Base-by-base conservation (phyloP, 2,113 vertebrate genomes). In the Nycticorax nycticorax region DNA sequence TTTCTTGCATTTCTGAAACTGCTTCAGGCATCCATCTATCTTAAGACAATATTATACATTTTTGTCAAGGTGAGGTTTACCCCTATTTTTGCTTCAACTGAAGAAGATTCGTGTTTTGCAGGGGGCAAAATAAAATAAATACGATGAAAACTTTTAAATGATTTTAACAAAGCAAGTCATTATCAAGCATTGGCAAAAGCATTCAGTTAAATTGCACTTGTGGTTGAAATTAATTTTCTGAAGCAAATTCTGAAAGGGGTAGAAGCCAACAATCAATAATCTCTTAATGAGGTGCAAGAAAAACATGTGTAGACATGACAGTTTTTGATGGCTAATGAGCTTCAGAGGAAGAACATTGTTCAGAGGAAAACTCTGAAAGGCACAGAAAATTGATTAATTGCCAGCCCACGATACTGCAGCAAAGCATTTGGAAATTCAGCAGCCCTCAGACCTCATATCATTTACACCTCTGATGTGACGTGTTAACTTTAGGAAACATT, bases 281-380 rank as follows among this genome's bases (percentile, higher is more conserved):
- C 76, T 92, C 88, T 95, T 97, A 96, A 97, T 96, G 92, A 93
- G 85, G 95, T 96, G 91, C 94, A 95, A 91, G 95, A 81, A 96
- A 97, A 94, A 93, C 96, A 94, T 92, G 85, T 94, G 94, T 95
- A 96, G 95, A 97, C 95, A 97, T 96, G 95, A 95, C 97, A 95
- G 71, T 69, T 89, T 96, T 96, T 96, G 94, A 97, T 74, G 67
- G 94, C 85, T 96, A 96, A 97, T 85, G 79, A 96, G 93, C 77
- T 97, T 96, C 89, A 94, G 88, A 93, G 67, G 88, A 95, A 89
- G 84, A 95, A 91, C 89, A 73, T 22, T 89, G 94, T 97, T 94
- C 89, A 88, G 93, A 91, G 76, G 63, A 96, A 97, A 93, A 94
- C 60, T 95, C 94, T 85, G 91, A 97, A 94, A 97, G 92, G 95